Conservation (phyloP, 2,797 vertebrate species). For the Vespertilio murinus region DNA sequence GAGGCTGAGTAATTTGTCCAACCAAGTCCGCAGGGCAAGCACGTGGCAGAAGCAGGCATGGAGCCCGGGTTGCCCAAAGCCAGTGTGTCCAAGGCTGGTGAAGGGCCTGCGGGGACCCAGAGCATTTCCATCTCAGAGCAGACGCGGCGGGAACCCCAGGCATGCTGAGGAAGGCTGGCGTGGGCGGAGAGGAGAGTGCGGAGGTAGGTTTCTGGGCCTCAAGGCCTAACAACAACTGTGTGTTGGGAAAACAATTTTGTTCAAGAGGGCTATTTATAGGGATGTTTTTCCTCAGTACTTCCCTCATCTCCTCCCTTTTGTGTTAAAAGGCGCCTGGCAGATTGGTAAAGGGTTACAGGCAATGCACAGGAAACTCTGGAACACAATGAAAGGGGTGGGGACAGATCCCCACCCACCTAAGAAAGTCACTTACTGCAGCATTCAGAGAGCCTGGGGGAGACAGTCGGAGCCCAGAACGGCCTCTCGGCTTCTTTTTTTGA, state of each 20-base stretch:
- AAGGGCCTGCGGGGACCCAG: not conserved
- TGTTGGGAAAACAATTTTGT: slow-evolving; percentile 84
- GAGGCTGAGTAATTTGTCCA: not conserved
- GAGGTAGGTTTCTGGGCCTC: slow-evolving; percentile 58
- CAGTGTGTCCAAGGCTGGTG: not conserved
- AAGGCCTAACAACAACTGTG: slow-evolving; percentile 83
- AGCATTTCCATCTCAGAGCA: not conserved
- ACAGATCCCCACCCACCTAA: slow-evolving; percentile 71
- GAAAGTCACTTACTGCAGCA: slow-evolving; percentile 45
- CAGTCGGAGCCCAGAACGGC: slow-evolving; percentile 40
- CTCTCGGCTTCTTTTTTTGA: not conserved
- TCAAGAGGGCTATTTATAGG: slow-evolving; percentile 84
- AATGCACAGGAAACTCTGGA: slow-evolving; percentile 81
- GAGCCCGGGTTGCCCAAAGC: not conserved
- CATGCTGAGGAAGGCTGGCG: not conserved
- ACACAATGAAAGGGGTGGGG: slow-evolving; percentile 76
- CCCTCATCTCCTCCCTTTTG: slow-evolving; percentile 76
- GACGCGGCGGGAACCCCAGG: not conserved
- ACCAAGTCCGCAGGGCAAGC: not conserved
- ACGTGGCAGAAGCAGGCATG: not conserved
- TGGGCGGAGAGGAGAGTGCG: not conserved
- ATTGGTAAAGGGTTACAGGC: slow-evolving; percentile 83
- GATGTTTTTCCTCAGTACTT: slow-evolving; percentile 76
- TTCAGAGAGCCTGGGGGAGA: slow-evolving; percentile 1
- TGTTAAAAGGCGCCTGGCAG: slow-evolving; percentile 83